Percentiles rank a stretch among this genome's conserved stretches.
phyloP scores from a whole-genome alignment of 2,113 vertebrate genomes.

The Lucifuga dentata region DNA sequence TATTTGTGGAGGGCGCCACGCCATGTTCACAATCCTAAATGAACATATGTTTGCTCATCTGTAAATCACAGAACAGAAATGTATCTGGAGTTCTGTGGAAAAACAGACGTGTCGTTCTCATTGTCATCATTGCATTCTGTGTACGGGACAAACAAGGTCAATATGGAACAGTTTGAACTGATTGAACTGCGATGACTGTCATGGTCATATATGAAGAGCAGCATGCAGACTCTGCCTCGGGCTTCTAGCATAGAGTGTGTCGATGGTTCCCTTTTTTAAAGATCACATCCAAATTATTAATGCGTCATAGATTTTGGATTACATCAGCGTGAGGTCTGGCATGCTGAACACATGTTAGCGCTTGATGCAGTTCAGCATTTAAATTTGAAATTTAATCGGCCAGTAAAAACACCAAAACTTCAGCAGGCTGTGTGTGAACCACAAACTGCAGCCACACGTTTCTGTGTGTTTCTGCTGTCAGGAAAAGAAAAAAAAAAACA shows the following conservation, averaged over 20 bases:
- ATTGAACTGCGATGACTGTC: background rate
- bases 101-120: background rate
- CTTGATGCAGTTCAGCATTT: too few relatives aligned
- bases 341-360: background rate
- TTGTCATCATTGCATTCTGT: background rate
- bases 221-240: background rate
- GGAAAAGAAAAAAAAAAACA: too few relatives aligned
- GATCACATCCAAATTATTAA: slow-evolving; percentile 3
- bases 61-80: background rate
- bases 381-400: too few relatives aligned
- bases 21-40: background rate
- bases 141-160: background rate
- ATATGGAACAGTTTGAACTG: background rate
- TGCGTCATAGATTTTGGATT: slow-evolving; percentile 8
- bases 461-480: too few relatives aligned
- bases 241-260: background rate
- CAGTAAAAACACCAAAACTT: too few relatives aligned
- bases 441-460: too few relatives aligned
- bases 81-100: background rate
- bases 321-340: background rate
- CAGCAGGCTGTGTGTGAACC: too few relatives aligned
- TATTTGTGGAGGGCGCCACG: too few relatives aligned
- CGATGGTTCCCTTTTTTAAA: slow-evolving; percentile 1
- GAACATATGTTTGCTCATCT: background rate
- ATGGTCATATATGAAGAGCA: background rate